Base-by-base conservation (phyloP, 2,888 invertebrate species). In the Sylvicola cinctus region DNA sequence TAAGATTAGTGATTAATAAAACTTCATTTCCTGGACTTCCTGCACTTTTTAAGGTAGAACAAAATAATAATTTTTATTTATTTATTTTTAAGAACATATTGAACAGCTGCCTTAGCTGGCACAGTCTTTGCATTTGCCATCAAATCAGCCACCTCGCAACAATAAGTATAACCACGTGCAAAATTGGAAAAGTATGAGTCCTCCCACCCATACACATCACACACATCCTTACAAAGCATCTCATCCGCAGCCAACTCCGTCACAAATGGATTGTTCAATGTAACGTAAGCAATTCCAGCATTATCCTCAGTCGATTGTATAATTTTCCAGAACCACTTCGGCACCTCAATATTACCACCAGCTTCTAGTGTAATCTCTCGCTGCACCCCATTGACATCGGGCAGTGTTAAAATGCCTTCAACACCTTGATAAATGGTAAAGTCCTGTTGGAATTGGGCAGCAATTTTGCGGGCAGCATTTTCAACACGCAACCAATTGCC, bases 401-500 rank as follows among this genome's bases (percentile, higher is more conserved):
- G 45, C 8, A 63, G 45, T 25, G 47, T 46, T 16, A 60, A 46
- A 8, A 59, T 44, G 2, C 50, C 60, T 39, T 51, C 45, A 3
- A 54, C 50, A 13, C 63, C 63, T 1, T 63, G 63, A 30, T 50
- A 48, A 4, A 64, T 49, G 4, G 44, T 45, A 12, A 62, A 43
- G 33, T 51, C 48, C 25, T 46, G 40, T 17, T 48, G 43, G 26
- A 52, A 45, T 4, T 40, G 39, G 15, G 41, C 46, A 3, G 61
- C 58, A n/a, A 51, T 39, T 36, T 47, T 49, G 38, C 63, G 44
- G 2, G 57, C 46, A 15, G 49, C 45, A 25, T 44, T 45, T 46
- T 65, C 63, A 4, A 63, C 40, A 8, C 43, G 43, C 32, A 51
- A 47, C 63, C 64, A 64, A 42, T 62, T 62, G 12, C 58, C 60